Conservation (phyloP, 2,888 invertebrate species). For the Torymus aiolomorphi region DNA sequence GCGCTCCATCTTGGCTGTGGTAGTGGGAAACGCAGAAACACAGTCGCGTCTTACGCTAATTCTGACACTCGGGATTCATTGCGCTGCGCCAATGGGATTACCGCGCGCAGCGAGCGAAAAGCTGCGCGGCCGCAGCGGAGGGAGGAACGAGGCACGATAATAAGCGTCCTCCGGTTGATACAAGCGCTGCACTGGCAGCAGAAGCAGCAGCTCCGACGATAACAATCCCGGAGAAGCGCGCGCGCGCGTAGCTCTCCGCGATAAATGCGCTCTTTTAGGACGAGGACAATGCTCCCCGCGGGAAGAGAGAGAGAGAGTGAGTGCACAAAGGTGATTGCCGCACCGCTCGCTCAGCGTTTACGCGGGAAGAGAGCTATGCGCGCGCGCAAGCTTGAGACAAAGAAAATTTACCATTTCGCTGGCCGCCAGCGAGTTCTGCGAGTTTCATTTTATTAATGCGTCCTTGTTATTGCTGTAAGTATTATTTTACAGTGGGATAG, state of each 20-base stretch:
- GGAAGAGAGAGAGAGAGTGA: no score
- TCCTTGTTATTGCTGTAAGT: no score
- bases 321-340: constrained; percentile 31
- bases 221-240: constrained; percentile 62
- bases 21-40: constrained; percentile 9
- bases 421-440: no score
- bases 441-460: no score
- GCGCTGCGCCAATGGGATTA: constrained; percentile 53
- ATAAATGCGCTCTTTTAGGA: constrained; percentile 47
- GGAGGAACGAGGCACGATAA: not conserved
- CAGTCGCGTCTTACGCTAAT: constrained; percentile 57
- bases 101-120: not conserved
- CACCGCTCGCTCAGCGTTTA: not conserved
- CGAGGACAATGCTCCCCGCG: constrained; percentile 29
- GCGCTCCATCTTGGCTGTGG: constrained; percentile 26
- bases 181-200: constrained; percentile 51
- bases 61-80: constrained; percentile 59
- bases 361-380: no score
- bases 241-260: constrained; percentile 4
- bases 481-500: no score
- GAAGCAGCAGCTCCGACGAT: constrained; percentile 53
- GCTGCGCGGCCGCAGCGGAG: not conserved
- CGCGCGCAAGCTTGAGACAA: no score
- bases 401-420: no score
- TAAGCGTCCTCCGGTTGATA: constrained; percentile 46